These are phyloP conservation scores for Pipistrellus pipistrellus DNA, from an alignment of 2,797 vertebrate genomes.

Conservation along the genomic window DNA sequence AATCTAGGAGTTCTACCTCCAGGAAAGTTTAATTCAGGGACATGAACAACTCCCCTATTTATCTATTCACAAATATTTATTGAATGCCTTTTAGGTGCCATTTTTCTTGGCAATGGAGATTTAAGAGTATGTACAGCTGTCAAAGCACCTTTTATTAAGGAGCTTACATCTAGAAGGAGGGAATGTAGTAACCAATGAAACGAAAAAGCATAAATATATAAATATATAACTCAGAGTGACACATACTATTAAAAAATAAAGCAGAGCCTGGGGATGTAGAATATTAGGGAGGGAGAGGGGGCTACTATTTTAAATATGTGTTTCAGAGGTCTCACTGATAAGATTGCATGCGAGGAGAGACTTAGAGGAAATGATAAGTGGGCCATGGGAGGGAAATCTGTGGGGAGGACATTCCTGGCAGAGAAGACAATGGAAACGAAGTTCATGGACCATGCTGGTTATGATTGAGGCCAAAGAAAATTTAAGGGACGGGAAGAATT, in stretches of 20 bases:
- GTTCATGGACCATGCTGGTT: background rate
- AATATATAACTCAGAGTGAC: background rate
- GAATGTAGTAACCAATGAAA: background rate
- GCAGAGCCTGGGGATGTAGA: background rate
- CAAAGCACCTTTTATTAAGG: conserved; percentile 2
- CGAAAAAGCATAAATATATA: background rate
- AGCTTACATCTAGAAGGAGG: background rate
- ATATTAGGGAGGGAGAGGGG: accelerated
- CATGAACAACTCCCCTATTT: background rate
- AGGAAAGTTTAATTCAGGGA: background rate
- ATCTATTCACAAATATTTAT: background rate
- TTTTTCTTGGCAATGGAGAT: background rate
- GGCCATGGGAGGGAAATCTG: background rate
- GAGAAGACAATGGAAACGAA: background rate
- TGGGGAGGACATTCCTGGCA: background rate
- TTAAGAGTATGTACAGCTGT: background rate
- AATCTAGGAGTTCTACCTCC: background rate
- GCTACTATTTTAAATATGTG: background rate
- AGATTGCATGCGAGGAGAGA: background rate
- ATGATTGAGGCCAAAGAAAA: background rate
- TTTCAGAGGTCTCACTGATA: background rate
- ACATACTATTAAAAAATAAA: background rate
- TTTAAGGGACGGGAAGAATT: background rate
- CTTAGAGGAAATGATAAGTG: background rate
- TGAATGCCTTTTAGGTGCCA: background rate